Conservation (phyloP, 2,888 invertebrate species). For the Apotomis betuletana region DNA sequence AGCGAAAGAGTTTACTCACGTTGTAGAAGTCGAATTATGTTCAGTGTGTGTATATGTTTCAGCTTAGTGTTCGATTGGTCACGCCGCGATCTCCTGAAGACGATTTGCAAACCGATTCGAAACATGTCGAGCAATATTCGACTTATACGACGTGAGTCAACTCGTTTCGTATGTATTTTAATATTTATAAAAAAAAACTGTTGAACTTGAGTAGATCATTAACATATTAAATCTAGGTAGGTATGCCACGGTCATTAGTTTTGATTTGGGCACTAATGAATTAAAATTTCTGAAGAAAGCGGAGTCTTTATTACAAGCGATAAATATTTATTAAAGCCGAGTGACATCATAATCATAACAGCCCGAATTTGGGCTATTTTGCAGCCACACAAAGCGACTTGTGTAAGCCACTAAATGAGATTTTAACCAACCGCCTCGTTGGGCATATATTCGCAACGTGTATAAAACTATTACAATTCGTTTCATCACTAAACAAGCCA, state of each 20-base stretch:
- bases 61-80: no score
- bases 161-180: no score
- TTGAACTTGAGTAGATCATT: not conserved
- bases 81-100: no score
- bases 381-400: slow-evolving; percentile 12
- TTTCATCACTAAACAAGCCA: slow-evolving; percentile 10
- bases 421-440: slow-evolving; percentile 11
- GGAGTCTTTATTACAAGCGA: slow-evolving; percentile 7
- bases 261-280: not conserved
- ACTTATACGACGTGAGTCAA: no score
- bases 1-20: not conserved
- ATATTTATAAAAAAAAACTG: no score
- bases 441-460: slow-evolving; percentile 7
- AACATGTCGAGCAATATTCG: no score
- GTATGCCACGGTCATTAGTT: not conserved
- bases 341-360: not conserved
- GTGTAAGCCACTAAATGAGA: slow-evolving; percentile 16
- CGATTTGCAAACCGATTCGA: no score
- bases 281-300: not conserved
- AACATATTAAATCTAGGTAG: no score
- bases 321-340: slow-evolving; percentile 1
- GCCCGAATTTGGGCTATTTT: not conserved
- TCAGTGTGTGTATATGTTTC: no score
- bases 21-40: no score
- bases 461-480: not conserved